Base-by-base conservation (phyloP, 2,888 invertebrate species). In the Caradrina kadenii region DNA sequence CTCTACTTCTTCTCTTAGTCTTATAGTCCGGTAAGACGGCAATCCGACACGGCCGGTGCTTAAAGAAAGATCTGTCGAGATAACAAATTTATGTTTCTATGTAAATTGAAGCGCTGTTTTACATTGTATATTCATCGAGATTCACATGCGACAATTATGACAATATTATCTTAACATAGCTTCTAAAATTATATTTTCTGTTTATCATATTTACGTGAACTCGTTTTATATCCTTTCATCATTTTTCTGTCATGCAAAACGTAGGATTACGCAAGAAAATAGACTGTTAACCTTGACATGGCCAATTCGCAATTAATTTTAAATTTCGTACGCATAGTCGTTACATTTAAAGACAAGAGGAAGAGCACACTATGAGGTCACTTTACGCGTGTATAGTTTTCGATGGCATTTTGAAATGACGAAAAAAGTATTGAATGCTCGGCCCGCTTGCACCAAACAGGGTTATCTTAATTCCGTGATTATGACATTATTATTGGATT, bases 271-370 rank as follows among this genome's bases (percentile, higher is more conserved):
- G 17, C 13, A 64, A 42, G 17, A 39, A 62, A 53, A 68, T 19
- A 8, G 19, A 21, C 19, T 10, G 21, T n/a, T 45, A 19, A 45
- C 74, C 59, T 73, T 60, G 66, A 35, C 19, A 11, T 55, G 8
- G 8, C 7, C 42, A 58, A 17, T 45, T 50, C 4, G 49, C 35
- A 60, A 60, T 73, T 66, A 26, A 50, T 60, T 69, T 71, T 54
- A n/a, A 42, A 73, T 53, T 71, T 63, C 6, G 5, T 21, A 54
- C 26, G 22, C 64, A n/a, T 15, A 13, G 45, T 45, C 52, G 52
- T 70, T 49, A 58, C 19, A 54, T 72, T 73, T 64, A 54, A 74
- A 39, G 19, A 39, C 21, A 55, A 19, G 13, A 74, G 59, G 54
- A 65, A 65, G 49, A 60, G 8, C 10, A 17, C 4, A n/a, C 0